Conservation (phyloP, 2,797 vertebrate genomes). For the Typhlichthys subterraneus region DNA sequence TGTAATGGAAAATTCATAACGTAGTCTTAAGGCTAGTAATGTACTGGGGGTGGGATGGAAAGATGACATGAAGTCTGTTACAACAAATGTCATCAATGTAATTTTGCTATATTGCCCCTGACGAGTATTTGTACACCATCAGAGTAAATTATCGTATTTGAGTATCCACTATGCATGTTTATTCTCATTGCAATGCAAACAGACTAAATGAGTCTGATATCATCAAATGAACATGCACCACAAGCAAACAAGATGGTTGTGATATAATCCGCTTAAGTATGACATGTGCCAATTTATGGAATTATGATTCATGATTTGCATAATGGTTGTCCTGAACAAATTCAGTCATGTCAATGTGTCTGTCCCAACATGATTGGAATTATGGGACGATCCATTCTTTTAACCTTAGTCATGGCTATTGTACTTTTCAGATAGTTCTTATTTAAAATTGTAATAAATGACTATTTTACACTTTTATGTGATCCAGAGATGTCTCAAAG, state of each 20-base stretch:
- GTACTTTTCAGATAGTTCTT: not conserved
- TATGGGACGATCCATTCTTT: not conserved
- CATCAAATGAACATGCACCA: slow-evolving; percentile 46
- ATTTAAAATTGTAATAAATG: no score
- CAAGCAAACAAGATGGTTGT: slow-evolving; percentile 55
- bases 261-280: slow-evolving; percentile 59
- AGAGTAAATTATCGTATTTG: slow-evolving; percentile 47
- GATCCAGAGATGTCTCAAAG: no score
- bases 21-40: slow-evolving; percentile 20
- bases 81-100: slow-evolving; percentile 42
- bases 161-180: slow-evolving; percentile 45
- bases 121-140: slow-evolving; percentile 47
- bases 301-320: slow-evolving; percentile 52
- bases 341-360: slow-evolving; percentile 42
- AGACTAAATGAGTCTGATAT: slow-evolving; percentile 27
- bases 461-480: no score
- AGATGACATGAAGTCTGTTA: slow-evolving; percentile 7
- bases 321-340: slow-evolving; percentile 49
- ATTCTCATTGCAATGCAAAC: slow-evolving; percentile 24
- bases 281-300: slow-evolving; percentile 53
- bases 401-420: not conserved
- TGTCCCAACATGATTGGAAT: slow-evolving; percentile 24
- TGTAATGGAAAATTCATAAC: slow-evolving; percentile 34
- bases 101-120: slow-evolving; percentile 28
- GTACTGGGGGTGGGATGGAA: slow-evolving; percentile 5